Conservation (phyloP, 2,113 vertebrate genomes). For the Rhinoderma darwinii region DNA sequence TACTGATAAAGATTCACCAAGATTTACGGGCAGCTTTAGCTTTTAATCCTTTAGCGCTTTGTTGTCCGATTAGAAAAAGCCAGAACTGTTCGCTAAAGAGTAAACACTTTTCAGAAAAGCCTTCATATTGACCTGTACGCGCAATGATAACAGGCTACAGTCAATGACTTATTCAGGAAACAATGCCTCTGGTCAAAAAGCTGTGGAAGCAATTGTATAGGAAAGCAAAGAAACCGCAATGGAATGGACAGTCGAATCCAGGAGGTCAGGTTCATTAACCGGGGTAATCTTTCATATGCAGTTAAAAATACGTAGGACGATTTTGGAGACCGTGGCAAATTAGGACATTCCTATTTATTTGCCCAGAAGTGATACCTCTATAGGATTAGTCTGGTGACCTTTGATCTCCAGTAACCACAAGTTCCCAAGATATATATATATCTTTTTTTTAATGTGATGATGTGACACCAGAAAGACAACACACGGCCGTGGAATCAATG, state of each 20-base stretch:
- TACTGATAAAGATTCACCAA: not conserved
- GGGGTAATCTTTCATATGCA: not conserved
- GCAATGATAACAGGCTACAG: not conserved
- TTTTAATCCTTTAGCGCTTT: not conserved
- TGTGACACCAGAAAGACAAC: constrained; percentile 27
- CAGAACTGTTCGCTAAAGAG: not conserved
- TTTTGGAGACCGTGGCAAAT: not conserved
- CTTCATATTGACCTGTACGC: not conserved
- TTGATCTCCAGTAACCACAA: constrained; percentile 17
- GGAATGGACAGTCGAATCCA: not conserved
- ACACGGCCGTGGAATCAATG: constrained; percentile 26
- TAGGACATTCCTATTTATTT: not conserved
- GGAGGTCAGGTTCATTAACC: not conserved
- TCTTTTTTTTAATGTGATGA: constrained; percentile 4
- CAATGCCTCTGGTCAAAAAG: not conserved
- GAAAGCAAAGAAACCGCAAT: not conserved
- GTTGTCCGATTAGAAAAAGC: not conserved
- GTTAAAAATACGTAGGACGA: not conserved
- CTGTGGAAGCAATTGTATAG: not conserved
- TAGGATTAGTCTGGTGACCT: not conserved
- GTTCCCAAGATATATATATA: not conserved
- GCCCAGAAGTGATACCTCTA: not conserved
- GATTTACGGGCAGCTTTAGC: not conserved
- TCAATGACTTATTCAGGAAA: constrained; percentile 15
- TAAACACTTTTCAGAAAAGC: not conserved